Base-by-base conservation (phyloP, 2,113 vertebrate species). In the Anseranas semipalmata region DNA sequence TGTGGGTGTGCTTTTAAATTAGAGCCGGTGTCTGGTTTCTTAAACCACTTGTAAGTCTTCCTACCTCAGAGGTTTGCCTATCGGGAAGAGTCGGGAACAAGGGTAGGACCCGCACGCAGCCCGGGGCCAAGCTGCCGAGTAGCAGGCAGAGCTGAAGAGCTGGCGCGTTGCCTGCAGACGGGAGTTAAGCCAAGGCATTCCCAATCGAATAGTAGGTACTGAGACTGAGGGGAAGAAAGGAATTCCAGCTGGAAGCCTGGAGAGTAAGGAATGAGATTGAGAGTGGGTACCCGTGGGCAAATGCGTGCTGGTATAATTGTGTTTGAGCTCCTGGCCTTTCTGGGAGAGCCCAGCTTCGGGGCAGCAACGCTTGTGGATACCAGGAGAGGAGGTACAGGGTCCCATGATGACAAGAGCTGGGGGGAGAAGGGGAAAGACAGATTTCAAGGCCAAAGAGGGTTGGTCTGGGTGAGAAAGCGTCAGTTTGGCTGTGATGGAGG, bases 211-310 rank as follows among this genome's bases (percentile, higher is more conserved):
- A 39, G 16, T 18, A 1, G 32, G 45, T 41, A 9, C 6, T 53
- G 80, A 53, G 91, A 21, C 22, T 22, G n/a, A 37, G 62, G 66
- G 52, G 68, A 41, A 20, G 8, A 43, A 48, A 45, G 24, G 37
- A 43, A 9, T 19, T 20, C 8, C 0, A 8, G 18, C 67, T 68
- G 78, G 74, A 33, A 41, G 52, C 14, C 66, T 22, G 58, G 3
- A 2, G 53, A 24, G 53, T 12, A 14, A 37, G 46, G 53, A 78
- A 28, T 0, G 0, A 25, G 12, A 1, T 1, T 10, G 73, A 50
- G 80, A 68, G 59, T 1, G 2, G 75, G 16, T 18, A 6, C 58
- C 50, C 0, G 0, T 0, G 8, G 81, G 58, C 62, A 25, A 25
- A 8, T 12, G 25, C 13, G 59, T 17, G 0, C 2, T 53, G 7